Conservation (phyloP, 2,888 invertebrate genomes). For the Carpatolechia fugitivella region DNA sequence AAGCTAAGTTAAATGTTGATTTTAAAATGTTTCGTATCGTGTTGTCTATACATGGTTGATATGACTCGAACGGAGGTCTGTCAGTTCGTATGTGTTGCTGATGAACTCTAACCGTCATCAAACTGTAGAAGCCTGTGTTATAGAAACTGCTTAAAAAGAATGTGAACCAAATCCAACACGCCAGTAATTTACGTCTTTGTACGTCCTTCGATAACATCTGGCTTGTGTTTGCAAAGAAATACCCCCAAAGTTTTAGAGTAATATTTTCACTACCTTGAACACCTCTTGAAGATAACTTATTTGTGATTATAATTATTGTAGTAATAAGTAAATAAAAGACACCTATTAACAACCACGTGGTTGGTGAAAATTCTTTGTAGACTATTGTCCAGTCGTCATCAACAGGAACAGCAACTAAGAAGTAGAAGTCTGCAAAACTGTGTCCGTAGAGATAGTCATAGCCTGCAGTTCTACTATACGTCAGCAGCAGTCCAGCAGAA, state of each 20-base stretch:
- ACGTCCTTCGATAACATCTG: conserved; percentile 11
- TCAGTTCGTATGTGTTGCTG: neutral
- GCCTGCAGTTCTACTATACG: conserved; percentile 12
- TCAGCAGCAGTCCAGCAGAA: conserved; percentile 18
- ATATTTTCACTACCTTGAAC: neutral
- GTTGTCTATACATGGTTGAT: neutral
- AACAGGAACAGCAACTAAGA: conserved; percentile 1
- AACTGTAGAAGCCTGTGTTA: conserved; percentile 23
- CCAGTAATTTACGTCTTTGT: conserved; percentile 13
- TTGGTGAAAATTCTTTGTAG: conserved; percentile 13
- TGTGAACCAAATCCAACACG: conserved; percentile 25
- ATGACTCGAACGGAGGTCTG: neutral
- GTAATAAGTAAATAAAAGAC: neutral
- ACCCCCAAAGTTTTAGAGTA: conserved; percentile 19
- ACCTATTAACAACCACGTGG: conserved; percentile 6
- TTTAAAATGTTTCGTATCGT: neutral
- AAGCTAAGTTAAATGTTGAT: neutral
- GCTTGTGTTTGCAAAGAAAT: conserved; percentile 18
- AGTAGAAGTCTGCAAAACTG: conserved; percentile 2
- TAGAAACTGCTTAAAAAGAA: conserved; percentile 24
- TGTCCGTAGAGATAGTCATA: conserved; percentile 19
- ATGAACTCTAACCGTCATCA: conserved; percentile 15
- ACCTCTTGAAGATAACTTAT: neutral
- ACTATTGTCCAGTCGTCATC: conserved; percentile 15
- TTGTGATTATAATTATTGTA: neutral